Evolutionary conservation across 37 sponge, comb jelly and placozoan species (phyloP).

Genomic region (Halisarca cf. caerulea): DNA sequence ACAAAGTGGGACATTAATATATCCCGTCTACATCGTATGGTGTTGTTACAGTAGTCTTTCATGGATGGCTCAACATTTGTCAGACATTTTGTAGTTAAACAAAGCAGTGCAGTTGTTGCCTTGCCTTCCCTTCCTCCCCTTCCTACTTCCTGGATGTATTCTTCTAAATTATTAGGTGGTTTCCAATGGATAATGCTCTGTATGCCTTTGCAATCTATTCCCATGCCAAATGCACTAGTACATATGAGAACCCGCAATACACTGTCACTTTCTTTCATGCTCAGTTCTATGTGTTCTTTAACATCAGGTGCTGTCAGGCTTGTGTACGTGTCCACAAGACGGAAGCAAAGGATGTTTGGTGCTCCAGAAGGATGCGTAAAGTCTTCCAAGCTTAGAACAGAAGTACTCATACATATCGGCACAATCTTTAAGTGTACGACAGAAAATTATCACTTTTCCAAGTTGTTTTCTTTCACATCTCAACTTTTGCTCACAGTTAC

Average conservation of each 20-base stretch:
- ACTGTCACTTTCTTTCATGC: conserved; percentile 30
- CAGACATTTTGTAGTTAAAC: conserved; percentile 3
- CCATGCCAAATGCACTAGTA: conserved; percentile 34
- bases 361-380: conserved; percentile 30
- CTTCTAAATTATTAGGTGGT: conserved; percentile 19
- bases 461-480: not conserved
- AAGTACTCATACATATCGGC: conserved; percentile 26
- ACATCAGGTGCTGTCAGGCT: conserved; percentile 23
- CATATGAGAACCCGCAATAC: conserved; percentile 17
- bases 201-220: conserved; percentile 28
- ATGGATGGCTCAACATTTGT: not conserved
- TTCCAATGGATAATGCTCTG: conserved; percentile 8
- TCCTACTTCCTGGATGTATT: conserved; percentile 21
- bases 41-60: conserved; percentile 4
- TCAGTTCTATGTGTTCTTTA: conserved; percentile 22
- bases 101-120: not conserved
- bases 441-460: conserved; percentile 19
- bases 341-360: conserved; percentile 25
- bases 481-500: not conserved
- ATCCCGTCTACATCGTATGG: conserved; percentile 11
- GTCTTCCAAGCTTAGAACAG: not conserved
- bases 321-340: conserved; percentile 40
- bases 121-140: conserved; percentile 29
- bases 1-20: conserved; percentile 23
- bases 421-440: conserved; percentile 23